Evolutionary conservation across 2,888 invertebrate species (phyloP), one percentile per base, ranked within the genome.

Genomic region (Pachydiplax longipennis): DNA sequence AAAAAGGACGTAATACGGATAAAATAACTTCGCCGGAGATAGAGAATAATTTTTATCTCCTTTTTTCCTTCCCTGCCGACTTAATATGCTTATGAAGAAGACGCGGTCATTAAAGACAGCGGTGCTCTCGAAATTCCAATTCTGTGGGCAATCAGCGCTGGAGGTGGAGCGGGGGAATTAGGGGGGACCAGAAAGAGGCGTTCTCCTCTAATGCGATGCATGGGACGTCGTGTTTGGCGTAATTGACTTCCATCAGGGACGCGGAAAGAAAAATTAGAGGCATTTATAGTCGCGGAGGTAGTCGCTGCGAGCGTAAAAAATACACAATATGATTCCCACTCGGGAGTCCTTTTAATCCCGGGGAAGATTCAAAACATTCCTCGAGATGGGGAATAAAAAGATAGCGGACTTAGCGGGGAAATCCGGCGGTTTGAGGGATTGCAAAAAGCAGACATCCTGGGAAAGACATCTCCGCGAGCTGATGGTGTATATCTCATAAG

Each of bases 221-320:
- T n/a, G 87, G 61, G 37, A n/a, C 83, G 58, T 83, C 83, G 53
- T 83, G 87, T 40, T 65, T 37, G 58, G 61, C n/a, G 37, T 87
- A 61, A 87, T 87, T 65, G 87, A 35, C 35, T 65, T 35, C 58
- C 83, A 5, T 58, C 83, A 8, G 22, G 35, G 15, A 25, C 83
- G 10, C 35, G 35, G 15, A 25, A 13, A 35, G 53, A 58, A 25
- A 35, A 58, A 61, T n/a, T 61, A 61, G 61, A 87, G n/a, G n/a
- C 35, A 87, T 37, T 65, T 87, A 73, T 31, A 13, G n/a, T 65
- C 25, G 25, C 31, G 83, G 58, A 35, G 44, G 8, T 4, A 44
- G 44, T 44, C 44, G 44, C 44, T 6, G 44, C 10, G 44, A 44
- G 44, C 44, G 44, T 10, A 44, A 44, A 44, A 44, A 44, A 44